A percentile compares a stretch with the other conserved stretches of the same genome.
Evolutionary conservation across 1,140 invertebrate genomes (phyloP).

Genomic region (Drosophila tani): DNA sequence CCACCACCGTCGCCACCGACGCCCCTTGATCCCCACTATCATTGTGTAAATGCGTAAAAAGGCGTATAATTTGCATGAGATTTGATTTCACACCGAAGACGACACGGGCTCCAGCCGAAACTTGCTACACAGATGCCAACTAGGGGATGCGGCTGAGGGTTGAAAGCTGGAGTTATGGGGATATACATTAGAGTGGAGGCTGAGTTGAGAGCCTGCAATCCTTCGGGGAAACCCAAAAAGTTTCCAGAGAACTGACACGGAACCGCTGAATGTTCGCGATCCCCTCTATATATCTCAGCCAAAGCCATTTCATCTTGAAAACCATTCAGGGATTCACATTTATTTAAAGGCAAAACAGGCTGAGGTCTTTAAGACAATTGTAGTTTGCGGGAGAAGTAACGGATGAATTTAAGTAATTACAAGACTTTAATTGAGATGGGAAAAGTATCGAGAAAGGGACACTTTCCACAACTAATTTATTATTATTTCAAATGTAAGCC

Average conservation of each 20-base stretch:
- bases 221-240: constrained; percentile 6
- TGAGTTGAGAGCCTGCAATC: neutral
- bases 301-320: constrained; percentile 7
- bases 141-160: neutral
- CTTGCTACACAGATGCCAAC: constrained; percentile 19
- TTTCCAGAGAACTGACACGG: neutral
- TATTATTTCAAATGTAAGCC: no score
- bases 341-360: neutral
- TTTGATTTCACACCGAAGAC: constrained; percentile 68
- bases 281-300: neutral
- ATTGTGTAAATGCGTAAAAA: constrained; percentile 78
- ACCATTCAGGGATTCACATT: constrained; percentile 7
- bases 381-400: no score
- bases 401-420: neutral
- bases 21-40: constrained; percentile 22
- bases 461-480: no score
- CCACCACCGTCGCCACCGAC: no score
- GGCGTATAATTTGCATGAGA: constrained; percentile 82
- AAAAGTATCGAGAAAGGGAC: neutral
- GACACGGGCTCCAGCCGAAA: constrained; percentile 37
- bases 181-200: neutral
- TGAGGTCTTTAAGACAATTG: neutral
- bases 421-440: neutral
- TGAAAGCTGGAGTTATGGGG: constrained; percentile 6
- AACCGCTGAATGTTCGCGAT: neutral